Conservation (phyloP, 2,888 invertebrate genomes). For the Macrosoma leucophasiata region DNA sequence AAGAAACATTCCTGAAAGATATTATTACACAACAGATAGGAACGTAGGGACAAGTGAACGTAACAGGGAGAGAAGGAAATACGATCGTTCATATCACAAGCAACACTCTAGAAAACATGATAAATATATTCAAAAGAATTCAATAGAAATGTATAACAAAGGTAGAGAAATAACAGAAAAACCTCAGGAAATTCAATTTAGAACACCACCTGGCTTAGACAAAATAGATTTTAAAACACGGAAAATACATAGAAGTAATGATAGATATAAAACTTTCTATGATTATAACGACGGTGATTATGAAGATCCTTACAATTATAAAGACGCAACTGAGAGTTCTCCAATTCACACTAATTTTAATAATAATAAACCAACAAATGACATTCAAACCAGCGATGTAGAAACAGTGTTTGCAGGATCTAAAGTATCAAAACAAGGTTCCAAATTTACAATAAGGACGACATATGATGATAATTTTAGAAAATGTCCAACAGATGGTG, state of each 20-base stretch:
- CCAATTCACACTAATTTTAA: too few species aligned
- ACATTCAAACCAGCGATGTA: conserved; percentile 20
- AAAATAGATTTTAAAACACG: conserved; percentile 49
- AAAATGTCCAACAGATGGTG: conserved; percentile 11
- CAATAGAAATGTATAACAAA: conserved; percentile 8
- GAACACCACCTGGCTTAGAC: conserved; percentile 42
- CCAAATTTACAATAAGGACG: conserved; percentile 12
- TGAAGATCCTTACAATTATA: too few species aligned
- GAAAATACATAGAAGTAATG: conserved; percentile 32
- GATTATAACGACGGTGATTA: conserved; percentile 22
- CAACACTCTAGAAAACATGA: conserved; percentile 14
- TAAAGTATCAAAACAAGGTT: conserved; percentile 51
- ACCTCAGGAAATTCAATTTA: conserved; percentile 31
- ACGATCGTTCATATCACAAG: too few species aligned
- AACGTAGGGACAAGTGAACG: conserved; percentile 20
- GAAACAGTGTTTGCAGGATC: conserved; percentile 55
- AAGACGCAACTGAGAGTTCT: too few species aligned
- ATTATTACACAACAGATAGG: conserved; percentile 42
- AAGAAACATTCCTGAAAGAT: conserved; percentile 37
- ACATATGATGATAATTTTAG: neutral
- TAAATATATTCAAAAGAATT: conserved; percentile 12
- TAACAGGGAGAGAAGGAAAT: conserved; percentile 21
- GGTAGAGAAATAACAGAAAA: conserved; percentile 11
- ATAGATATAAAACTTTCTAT: conserved; percentile 21
- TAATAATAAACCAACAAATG: conserved; percentile 2